phyloP scores from a whole-genome alignment of 2,113 vertebrate species.

The Stomatorhinus ivindoensis region DNA sequence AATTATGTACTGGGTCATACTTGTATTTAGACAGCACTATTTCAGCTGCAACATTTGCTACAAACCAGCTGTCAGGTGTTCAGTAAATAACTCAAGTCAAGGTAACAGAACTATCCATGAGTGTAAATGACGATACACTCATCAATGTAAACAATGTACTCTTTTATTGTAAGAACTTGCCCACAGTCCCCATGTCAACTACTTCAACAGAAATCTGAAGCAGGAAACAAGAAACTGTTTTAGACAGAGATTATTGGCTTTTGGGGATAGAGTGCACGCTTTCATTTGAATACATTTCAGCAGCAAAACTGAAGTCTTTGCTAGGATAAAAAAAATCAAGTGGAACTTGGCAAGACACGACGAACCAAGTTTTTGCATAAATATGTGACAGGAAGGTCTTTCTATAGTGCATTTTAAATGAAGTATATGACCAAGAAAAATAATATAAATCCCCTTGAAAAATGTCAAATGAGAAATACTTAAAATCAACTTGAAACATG shows the following conservation, averaged over 20 bases:
- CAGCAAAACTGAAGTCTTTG: background rate
- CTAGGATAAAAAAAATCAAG: background rate
- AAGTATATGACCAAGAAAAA: background rate
- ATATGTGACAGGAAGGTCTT: background rate
- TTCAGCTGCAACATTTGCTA: background rate
- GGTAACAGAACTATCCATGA: background rate
- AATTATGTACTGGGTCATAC: background rate
- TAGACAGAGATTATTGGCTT: background rate
- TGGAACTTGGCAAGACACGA: background rate
- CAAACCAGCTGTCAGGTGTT: background rate
- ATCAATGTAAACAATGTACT: background rate
- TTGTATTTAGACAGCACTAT: background rate
- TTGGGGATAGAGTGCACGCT: background rate
- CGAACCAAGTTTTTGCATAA: background rate
- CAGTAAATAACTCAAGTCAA: background rate
- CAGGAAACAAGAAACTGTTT: background rate
- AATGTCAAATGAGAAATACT: background rate
- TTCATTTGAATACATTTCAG: background rate
- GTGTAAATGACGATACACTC: background rate
- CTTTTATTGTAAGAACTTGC: background rate
- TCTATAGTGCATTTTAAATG: background rate
- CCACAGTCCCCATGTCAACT: background rate
- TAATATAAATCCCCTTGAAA: background rate
- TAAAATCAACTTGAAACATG: background rate
- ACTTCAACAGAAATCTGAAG: background rate